These are phyloP conservation scores for Candoia aspera DNA, from an alignment of 2,113 vertebrate species.

Conservation along the genomic window DNA sequence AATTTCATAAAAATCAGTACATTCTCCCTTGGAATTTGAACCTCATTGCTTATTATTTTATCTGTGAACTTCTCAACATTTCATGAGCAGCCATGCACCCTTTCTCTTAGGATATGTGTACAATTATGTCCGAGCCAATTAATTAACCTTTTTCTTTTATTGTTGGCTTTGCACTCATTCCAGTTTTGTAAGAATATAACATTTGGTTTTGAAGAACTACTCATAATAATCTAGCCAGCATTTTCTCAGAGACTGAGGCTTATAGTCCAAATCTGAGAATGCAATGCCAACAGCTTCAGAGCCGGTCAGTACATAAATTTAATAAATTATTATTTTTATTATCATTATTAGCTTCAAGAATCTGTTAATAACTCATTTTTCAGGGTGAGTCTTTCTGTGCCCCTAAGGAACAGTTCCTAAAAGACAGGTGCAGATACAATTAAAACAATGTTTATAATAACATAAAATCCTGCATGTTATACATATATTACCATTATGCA, in stretches of 20 bases:
- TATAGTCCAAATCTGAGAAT: not conserved
- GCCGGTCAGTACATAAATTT: not conserved
- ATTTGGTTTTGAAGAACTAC: not conserved
- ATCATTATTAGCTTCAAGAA: not conserved
- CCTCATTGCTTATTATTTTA: not conserved
- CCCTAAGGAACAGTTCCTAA: not conserved
- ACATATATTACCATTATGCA: not conserved
- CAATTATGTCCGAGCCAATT: not conserved
- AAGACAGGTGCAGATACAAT: not conserved
- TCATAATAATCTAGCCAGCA: slow-evolving; percentile 3
- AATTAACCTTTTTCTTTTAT: not conserved
- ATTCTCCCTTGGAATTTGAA: not conserved
- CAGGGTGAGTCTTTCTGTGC: not conserved
- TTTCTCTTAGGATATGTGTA: too few species aligned
- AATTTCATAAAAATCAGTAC: too few species aligned
- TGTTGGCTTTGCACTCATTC: not conserved
- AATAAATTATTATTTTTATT: not conserved
- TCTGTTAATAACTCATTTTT: not conserved
- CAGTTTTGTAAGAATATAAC: not conserved
- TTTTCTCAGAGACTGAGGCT: not conserved
- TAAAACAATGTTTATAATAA: not conserved
- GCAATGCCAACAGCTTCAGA: not conserved
- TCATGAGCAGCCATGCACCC: not conserved
- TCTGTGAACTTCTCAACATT: not conserved
- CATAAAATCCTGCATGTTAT: not conserved